Base-by-base conservation (phyloP, 2,113 vertebrate genomes). In the Alligator sinensis region DNA sequence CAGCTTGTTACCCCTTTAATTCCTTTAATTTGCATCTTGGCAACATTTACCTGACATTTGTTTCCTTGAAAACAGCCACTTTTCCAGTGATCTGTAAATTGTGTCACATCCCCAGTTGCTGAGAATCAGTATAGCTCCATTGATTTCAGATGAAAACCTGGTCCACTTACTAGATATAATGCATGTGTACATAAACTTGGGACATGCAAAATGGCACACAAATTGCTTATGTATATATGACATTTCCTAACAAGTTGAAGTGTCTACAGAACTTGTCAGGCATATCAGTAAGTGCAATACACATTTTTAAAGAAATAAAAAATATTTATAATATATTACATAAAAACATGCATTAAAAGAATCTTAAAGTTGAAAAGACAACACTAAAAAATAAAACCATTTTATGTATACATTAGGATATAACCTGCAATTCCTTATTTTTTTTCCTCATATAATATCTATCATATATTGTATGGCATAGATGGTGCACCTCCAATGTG, bases 341-440 rank as follows among this genome's bases (percentile, higher is more conserved):
- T 7, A 64, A 28, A 64, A 64, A 47, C 0, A 12, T 64, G 79
- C 66, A 70, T 72, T 28, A 3, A 57, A 80, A 89, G 30, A 28
- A 6, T 4, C 5, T 30, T 47, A 57, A 77, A 77, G 24, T 77
- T 68, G 30, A 30, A 30, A 47, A 5, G 6, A 57, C 8, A 92
- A 13, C 3, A 19, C 24, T 54, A 77, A 80, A 84, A 81, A 84
- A 11, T n/a, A n/a, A 64, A 4, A 47, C 61, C 34, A 79, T 80
- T 61, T 10, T 58, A 3, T 80, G 4, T 30, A n/a, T 27, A 17
- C 38, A 55, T 74, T 77, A 30, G 9, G 6, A 24, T 8, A 55
- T 13, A 22, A 38, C 72, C 5, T 57, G 11, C 55, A n/a, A 55
- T 28, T 0, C 0, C 2, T 55, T 27, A 47, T 4, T 60, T 19